Evolutionary conservation across 2,113 vertebrate species (phyloP).

Genomic region (Xerus inauris): DNA sequence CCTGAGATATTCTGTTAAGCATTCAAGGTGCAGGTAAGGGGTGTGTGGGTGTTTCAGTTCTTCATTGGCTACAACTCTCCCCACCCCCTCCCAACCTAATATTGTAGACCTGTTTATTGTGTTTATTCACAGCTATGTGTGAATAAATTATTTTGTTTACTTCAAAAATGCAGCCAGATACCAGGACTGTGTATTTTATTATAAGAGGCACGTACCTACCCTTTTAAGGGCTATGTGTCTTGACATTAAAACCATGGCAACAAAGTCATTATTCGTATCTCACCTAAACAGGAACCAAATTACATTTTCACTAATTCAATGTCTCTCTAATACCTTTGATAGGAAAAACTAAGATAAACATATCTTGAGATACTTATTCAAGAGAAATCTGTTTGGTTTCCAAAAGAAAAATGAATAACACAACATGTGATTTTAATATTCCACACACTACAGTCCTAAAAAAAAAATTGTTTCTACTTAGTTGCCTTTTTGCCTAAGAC

Average conservation of each 20-base stretch:
- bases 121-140: background rate
- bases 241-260: background rate
- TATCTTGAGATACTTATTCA: constrained; percentile 81
- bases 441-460: constrained; percentile 82
- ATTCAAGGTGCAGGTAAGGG: background rate
- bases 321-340: background rate
- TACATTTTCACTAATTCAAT: background rate
- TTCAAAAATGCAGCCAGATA: background rate
- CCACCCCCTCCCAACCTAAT: background rate
- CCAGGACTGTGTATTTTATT: constrained; percentile 16
- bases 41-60: background rate
- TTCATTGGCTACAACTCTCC: background rate
- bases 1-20: background rate
- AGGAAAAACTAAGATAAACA: constrained; percentile 70
- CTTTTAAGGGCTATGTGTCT: background rate
- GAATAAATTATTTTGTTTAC: constrained; percentile 45
- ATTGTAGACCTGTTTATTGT: background rate
- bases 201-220: background rate
- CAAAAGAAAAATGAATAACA: constrained; percentile 86
- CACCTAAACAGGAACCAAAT: background rate
- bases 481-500: constrained; percentile 80
- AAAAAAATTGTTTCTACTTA: constrained; percentile 84
- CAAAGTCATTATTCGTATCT: constrained; percentile 7
- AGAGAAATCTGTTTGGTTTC: constrained; percentile 79
- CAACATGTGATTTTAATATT: constrained; percentile 87